Base-by-base conservation (phyloP, 2,888 invertebrate genomes). In the Cynaeus angustus region DNA sequence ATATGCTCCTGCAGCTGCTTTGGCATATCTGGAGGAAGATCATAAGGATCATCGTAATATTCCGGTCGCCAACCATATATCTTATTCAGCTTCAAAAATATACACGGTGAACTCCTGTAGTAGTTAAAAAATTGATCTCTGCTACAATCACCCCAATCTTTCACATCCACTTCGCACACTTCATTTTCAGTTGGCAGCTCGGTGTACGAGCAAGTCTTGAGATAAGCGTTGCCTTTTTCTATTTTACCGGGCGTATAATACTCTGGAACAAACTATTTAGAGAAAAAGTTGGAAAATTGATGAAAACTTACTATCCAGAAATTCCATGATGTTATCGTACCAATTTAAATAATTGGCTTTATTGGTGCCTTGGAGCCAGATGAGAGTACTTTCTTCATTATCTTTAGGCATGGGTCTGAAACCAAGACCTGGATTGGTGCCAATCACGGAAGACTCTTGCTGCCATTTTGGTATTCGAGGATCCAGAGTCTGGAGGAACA, bases 21-120 rank as follows among this genome's bases (percentile, higher is more conserved):
- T 0, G 96, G 95, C 95, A 96, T 95, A 1, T 89, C 88, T 0
- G 83, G 78, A 0, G 96, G 96, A 52, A 96, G 86, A 64, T 87
- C 84, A 6, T 87, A 86, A 0, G 92, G 89, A 73, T 91, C 89
- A 80, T 94, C 92, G 82, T 94, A 97, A 80, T 90, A 94, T 30
- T 92, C 89, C 0, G 98, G 97, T 73, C 88, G 87, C 97, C 97
- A 98, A 13, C 92, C 95, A 79, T 91, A 97, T 80, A 97, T 97
- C 89, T 94, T 96, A 87, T 99, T 99, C 41, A 99, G 87, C 84
- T 99, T 99, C 66, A 99, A 88, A 83, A 98, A 93, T 73, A 99
- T 89, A 85, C 99, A 99, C 0, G 99, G 99, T 13, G 93, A 91
- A 43, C 96, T 97, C 82, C 92, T 92, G 83, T 95, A 93, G 85